Base-by-base conservation (phyloP, 2,113 vertebrate genomes). In the Vombatus ursinus region DNA sequence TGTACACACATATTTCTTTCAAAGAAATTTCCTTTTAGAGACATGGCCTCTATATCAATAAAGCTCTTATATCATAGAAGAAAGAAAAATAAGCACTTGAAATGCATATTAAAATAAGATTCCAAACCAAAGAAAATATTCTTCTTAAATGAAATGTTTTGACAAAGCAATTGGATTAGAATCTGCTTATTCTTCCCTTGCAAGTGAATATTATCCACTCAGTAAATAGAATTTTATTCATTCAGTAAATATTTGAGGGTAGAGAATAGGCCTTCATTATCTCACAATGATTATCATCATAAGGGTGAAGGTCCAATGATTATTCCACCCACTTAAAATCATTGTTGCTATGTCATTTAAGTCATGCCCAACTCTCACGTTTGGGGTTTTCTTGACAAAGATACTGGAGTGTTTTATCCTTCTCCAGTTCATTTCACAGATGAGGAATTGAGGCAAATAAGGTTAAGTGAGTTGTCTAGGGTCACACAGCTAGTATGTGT, bases 121-220 rank as follows among this genome's bases (percentile, higher is more conserved):
- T 95, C 50, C 91, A 8, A 95, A 91, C 24, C 26, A 94, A 52
- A 94, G 92, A 0, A 93, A 91, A 92, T 91, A 9, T 1, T 95
- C 68, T 94, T 2, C 4, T 89, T 94, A 47, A 48, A 91, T 94
- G 52, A 77, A 92, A 89, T 95, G 51, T 19, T 93, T 93, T 84
- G 16, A 49, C 37, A 26, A 48, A 91, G 49, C 95, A 47, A 84
- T 44, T 84, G n/a, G 5, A 84, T 84, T 84, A 84, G 5, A 84
- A 84, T 84, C 4, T 84, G 16, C 68, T 84, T 84, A 84, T 1
- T 84, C 68, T 44, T 84, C 6, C 2, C 68, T 84, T 44, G n/a
- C 5, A 84, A 84, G 16, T 84, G 37, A 84, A 84, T 44, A 22
- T 61, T 61, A 57, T 77, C n/a, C 37, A 77, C 37, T 77, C 12